Percentiles rank a stretch among this genome's conserved stretches.
phyloP scores from a whole-genome alignment of 2,113 vertebrate species.

The Numenius arquata region DNA sequence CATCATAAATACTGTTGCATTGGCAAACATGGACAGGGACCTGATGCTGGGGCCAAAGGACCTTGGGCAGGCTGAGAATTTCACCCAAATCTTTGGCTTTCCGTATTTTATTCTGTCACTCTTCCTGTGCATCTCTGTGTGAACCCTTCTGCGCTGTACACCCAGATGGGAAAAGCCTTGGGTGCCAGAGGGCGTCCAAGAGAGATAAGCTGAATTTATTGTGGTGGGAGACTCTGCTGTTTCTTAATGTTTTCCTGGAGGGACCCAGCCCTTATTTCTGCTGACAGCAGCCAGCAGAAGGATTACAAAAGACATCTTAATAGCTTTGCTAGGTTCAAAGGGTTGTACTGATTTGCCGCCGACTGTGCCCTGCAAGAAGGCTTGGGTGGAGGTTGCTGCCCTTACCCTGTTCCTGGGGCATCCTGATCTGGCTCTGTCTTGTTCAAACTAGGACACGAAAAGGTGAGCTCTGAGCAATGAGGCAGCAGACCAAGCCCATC shows the following conservation, averaged over 20 bases:
- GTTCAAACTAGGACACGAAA: neutral
- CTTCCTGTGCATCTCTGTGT: neutral
- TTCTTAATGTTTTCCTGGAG: neutral
- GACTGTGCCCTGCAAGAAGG: neutral
- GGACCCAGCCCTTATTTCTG: neutral
- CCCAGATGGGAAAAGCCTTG: neutral
- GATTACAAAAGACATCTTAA: neutral
- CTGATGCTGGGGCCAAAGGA: neutral
- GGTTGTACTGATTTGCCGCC: neutral
- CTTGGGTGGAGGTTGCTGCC: neutral
- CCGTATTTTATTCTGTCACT: neutral
- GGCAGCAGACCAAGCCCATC: neutral
- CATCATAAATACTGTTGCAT: neutral
- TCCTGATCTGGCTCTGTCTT: neutral
- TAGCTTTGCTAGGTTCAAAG: neutral
- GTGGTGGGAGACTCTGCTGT: neutral
- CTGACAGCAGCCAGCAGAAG: neutral
- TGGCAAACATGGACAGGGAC: fast-evolving
- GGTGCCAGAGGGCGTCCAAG: neutral
- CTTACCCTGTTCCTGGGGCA: neutral
- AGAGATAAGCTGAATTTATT: neutral
- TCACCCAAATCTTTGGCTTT: neutral
- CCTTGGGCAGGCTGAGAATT: neutral
- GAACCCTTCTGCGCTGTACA: fast-evolving
- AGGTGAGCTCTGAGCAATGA: neutral